Evolutionary conservation across 2,797 vertebrate genomes (phyloP).

Genomic region (Vireo griseus): DNA sequence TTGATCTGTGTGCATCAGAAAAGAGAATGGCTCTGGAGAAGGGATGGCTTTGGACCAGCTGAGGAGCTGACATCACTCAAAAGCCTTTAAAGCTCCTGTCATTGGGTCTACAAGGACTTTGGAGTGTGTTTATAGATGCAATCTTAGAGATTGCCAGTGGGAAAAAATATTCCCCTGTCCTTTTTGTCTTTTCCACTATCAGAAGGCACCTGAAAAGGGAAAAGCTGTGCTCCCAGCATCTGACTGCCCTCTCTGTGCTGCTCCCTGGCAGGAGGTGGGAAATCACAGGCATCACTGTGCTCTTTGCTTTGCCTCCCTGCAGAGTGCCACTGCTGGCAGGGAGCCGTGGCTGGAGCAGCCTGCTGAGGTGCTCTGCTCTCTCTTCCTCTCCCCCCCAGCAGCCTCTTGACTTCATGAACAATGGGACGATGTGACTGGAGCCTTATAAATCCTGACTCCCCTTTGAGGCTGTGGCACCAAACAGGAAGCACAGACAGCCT

Average conservation of each 20-base stretch:
- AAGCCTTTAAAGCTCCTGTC: neutral
- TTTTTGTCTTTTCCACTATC: neutral
- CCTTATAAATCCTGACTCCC: neutral
- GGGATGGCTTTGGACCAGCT: neutral
- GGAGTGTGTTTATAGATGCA: neutral
- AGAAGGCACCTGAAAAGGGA: neutral
- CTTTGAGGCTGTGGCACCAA: neutral
- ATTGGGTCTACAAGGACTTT: neutral
- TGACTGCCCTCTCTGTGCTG: neutral
- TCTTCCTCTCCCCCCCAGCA: neutral
- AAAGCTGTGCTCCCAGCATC: neutral
- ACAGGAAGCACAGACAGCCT: neutral
- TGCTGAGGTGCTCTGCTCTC: neutral
- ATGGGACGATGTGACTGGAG: neutral
- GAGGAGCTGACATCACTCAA: neutral
- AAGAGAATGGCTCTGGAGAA: neutral
- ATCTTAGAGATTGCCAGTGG: neutral
- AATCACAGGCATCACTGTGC: accelerated
- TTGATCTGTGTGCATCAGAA: neutral
- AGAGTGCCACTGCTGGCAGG: neutral
- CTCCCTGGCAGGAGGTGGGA: neutral
- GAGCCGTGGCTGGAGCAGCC: neutral
- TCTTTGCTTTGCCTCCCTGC: neutral
- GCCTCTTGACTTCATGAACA: neutral
- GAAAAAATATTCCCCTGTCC: neutral